phyloP scores from a whole-genome alignment of 2,113 vertebrate genomes.

The Phoenicopterus ruber region DNA sequence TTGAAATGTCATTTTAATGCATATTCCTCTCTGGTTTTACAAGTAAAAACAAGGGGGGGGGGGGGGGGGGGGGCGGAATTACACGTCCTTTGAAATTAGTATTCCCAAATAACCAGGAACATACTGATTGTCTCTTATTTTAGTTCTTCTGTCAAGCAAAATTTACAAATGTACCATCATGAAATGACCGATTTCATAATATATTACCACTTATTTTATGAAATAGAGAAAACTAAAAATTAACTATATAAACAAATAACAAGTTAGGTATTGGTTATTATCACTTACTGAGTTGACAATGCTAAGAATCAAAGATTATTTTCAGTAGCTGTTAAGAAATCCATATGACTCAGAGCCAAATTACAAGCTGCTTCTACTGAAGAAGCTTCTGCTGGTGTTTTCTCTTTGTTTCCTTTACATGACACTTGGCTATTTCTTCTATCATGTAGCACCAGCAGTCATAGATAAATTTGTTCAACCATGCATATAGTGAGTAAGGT shows the following conservation, averaged over 20 bases:
- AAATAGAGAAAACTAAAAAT: not conserved
- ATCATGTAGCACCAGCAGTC: not conserved
- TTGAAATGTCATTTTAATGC: not conserved
- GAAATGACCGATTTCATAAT: not conserved
- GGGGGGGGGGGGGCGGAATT: not conserved
- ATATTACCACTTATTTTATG: not conserved
- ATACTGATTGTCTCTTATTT: not conserved
- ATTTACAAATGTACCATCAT: not conserved
- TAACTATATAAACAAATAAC: slow-evolving; percentile 7
- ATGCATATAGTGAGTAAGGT: not conserved
- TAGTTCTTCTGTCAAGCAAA: not conserved
- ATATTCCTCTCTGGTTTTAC: not conserved
- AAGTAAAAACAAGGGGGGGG: not conserved
- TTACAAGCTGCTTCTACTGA: not conserved
- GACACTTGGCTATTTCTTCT: not conserved
- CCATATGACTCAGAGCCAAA: not conserved
- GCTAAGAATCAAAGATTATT: slow-evolving; percentile 4
- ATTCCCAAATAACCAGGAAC: not conserved
- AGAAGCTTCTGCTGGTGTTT: not conserved
- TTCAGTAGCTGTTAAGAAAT: slow-evolving; percentile 3
- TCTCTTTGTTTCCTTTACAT: slow-evolving; percentile 19
- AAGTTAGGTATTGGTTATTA: slow-evolving; percentile 6
- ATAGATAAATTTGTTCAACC: not conserved
- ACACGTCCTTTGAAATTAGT: not conserved
- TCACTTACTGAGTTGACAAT: not conserved